Evolutionary conservation across 2,797 vertebrate genomes (phyloP).

Genomic region (Cyprinodon diabolis): DNA sequence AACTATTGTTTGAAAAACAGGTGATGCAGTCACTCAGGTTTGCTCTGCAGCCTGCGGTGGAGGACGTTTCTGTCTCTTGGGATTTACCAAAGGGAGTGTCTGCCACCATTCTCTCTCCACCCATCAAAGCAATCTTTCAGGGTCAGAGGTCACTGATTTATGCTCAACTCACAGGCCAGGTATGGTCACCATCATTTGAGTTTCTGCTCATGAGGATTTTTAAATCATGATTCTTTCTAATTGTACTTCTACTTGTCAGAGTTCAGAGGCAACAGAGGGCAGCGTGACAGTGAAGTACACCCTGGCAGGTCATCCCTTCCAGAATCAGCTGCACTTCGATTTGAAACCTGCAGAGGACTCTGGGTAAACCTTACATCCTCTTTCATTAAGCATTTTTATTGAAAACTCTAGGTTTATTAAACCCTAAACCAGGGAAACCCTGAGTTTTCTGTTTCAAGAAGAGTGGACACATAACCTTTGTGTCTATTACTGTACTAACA

Average conservation of each 20-base stretch:
- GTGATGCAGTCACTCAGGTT: constrained; percentile 83
- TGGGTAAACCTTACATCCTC: constrained; percentile 60
- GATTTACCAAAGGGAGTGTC: constrained; percentile 75
- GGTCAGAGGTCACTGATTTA: constrained; percentile 77
- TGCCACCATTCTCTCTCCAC: constrained; percentile 73
- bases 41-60: constrained; percentile 80
- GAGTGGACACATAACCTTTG: too few species aligned
- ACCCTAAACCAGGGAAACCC: too few species aligned
- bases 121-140: constrained; percentile 79
- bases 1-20: constrained; percentile 29
- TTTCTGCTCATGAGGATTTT: background rate
- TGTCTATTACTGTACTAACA: too few species aligned
- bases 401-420: too few species aligned
- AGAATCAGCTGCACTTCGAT: constrained; percentile 73
- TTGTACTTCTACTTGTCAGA: constrained; percentile 50
- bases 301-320: constrained; percentile 70
- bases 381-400: background rate
- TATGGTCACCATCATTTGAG: constrained; percentile 28
- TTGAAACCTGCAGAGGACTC: constrained; percentile 67
- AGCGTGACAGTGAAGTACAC: constrained; percentile 76
- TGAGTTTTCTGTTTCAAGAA: too few species aligned
- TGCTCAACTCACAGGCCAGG: constrained; percentile 56
- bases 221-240: background rate
- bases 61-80: constrained; percentile 69
- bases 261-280: constrained; percentile 58